Conservation (phyloP, 1,140 invertebrate species). For the Drosophila ohnishii region DNA sequence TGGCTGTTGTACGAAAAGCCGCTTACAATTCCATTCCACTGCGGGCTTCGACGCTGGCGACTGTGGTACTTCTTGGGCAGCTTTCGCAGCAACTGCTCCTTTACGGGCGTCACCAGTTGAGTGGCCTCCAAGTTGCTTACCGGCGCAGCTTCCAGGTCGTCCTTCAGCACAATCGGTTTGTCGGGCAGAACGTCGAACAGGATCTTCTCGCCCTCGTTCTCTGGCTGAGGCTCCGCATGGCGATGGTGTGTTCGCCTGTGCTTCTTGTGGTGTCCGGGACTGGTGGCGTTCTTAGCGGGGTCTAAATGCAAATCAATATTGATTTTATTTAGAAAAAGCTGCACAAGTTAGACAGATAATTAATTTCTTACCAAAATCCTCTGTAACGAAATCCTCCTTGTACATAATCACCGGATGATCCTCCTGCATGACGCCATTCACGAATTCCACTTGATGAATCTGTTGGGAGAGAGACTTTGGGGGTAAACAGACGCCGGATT, state of each 20-base stretch:
- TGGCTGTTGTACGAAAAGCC: neutral
- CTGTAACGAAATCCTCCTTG: constrained; percentile 77
- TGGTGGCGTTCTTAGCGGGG: constrained; percentile 57
- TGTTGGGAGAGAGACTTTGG: constrained; percentile 13
- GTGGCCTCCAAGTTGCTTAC: constrained; percentile 27
- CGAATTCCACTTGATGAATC: constrained; percentile 67
- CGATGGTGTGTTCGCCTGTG: constrained; percentile 36
- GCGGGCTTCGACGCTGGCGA: constrained; percentile 53
- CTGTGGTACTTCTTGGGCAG: constrained; percentile 66
- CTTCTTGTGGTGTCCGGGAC: constrained; percentile 15
- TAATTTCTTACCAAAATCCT: constrained; percentile 68
- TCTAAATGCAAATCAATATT: constrained; percentile 25
- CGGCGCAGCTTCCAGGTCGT: constrained; percentile 25
- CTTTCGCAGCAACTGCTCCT: constrained; percentile 48
- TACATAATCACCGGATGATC: constrained; percentile 79
- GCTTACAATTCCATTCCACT: neutral
- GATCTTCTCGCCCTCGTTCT: constrained; percentile 52
- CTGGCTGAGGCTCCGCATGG: constrained; percentile 11
- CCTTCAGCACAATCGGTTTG: constrained; percentile 47
- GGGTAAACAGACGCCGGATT: constrained; percentile 5
- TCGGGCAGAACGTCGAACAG: constrained; percentile 68
- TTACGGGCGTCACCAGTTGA: constrained; percentile 46
- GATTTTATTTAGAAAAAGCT: no score
- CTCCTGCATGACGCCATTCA: constrained; percentile 63
- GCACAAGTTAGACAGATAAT: neutral